phyloP scores from a whole-genome alignment of 2,113 vertebrate species.

The Catharus minimus region DNA sequence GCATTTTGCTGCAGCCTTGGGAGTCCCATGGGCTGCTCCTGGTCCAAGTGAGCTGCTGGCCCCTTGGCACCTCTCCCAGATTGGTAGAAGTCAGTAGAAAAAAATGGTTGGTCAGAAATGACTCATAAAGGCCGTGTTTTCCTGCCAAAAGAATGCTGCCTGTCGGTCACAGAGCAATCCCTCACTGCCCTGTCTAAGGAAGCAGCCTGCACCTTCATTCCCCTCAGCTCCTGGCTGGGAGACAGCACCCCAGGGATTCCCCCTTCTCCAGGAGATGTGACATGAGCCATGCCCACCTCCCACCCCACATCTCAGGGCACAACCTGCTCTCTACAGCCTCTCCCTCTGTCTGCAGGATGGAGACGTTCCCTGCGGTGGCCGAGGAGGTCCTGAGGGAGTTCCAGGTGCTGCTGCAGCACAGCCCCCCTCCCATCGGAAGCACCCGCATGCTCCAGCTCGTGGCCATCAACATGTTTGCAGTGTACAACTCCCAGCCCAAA shows the following conservation, averaged over 20 bases:
- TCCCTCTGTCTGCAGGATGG: constrained; percentile 85
- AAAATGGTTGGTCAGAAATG: constrained; percentile 70
- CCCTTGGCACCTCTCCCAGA: constrained; percentile 60
- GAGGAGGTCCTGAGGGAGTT: constrained; percentile 91
- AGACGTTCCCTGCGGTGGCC: constrained; percentile 88
- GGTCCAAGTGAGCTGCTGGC: constrained; percentile 61
- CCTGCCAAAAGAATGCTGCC: constrained; percentile 65
- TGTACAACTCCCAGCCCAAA: constrained; percentile 89
- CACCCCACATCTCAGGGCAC: rapidly evolving
- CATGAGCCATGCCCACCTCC: neutral
- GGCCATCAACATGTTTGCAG: constrained; percentile 98
- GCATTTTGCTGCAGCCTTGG: constrained; percentile 45
- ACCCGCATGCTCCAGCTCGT: constrained; percentile 93
- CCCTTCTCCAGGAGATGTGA: neutral
- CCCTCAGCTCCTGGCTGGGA: neutral
- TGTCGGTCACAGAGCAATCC: constrained; percentile 39
- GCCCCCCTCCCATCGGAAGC: constrained; percentile 87
- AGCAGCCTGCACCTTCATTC: constrained; percentile 20
- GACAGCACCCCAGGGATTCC: neutral
- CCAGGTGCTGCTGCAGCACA: constrained; percentile 88
- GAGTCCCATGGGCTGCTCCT: constrained; percentile 60
- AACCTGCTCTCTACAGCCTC: neutral
- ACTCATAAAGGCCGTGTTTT: constrained; percentile 66
- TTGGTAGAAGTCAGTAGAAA: constrained; percentile 70
- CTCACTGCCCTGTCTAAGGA: constrained; percentile 1